phyloP scores from a whole-genome alignment of 2,888 invertebrate species.

The Aphrophora alni region DNA sequence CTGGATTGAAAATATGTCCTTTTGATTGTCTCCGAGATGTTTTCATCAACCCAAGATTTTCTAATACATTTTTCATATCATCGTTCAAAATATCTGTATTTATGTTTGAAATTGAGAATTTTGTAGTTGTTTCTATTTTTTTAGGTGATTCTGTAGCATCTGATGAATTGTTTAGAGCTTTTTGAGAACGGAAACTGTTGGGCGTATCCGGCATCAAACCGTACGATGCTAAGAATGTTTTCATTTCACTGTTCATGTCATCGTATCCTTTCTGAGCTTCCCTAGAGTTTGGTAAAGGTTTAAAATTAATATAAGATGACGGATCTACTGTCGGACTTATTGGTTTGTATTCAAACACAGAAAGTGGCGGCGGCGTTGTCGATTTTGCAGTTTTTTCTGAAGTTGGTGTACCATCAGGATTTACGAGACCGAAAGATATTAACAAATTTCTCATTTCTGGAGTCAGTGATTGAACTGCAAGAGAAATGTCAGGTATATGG shows the following conservation, averaged over 20 bases:
- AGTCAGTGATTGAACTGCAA: slow-evolving; percentile 49
- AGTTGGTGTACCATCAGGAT: slow-evolving; percentile 29
- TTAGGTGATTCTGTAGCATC: neutral
- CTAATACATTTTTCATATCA: slow-evolving; percentile 57
- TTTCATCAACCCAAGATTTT: slow-evolving; percentile 57
- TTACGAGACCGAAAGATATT: slow-evolving; percentile 58
- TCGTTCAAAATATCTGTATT: slow-evolving; percentile 51
- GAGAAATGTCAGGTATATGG: slow-evolving; percentile 43
- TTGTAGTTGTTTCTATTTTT: slow-evolving; percentile 2
- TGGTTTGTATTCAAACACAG: slow-evolving; percentile 37
- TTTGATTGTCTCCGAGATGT: slow-evolving; percentile 43
- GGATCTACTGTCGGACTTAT: slow-evolving; percentile 52
- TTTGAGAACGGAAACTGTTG: slow-evolving; percentile 8
- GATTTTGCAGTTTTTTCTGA: slow-evolving; percentile 6
- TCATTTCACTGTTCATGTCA: slow-evolving; percentile 57
- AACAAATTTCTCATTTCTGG: slow-evolving; percentile 57
- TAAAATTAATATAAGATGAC: slow-evolving; percentile 58
- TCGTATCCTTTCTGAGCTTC: slow-evolving; percentile 42
- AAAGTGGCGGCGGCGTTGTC: slow-evolving; percentile 22
- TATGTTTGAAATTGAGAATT: slow-evolving; percentile 35
- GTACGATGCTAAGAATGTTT: slow-evolving; percentile 58
- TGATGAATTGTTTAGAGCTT: slow-evolving; percentile 14
- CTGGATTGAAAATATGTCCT: slow-evolving; percentile 58
- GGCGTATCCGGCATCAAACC: slow-evolving; percentile 55
- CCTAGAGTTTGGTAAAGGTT: slow-evolving; percentile 55